Percentiles rank a stretch among this genome's conserved stretches.
Evolutionary conservation across 2,888 invertebrate genomes (phyloP).

Genomic region (Tenthredo scrophulariae): DNA sequence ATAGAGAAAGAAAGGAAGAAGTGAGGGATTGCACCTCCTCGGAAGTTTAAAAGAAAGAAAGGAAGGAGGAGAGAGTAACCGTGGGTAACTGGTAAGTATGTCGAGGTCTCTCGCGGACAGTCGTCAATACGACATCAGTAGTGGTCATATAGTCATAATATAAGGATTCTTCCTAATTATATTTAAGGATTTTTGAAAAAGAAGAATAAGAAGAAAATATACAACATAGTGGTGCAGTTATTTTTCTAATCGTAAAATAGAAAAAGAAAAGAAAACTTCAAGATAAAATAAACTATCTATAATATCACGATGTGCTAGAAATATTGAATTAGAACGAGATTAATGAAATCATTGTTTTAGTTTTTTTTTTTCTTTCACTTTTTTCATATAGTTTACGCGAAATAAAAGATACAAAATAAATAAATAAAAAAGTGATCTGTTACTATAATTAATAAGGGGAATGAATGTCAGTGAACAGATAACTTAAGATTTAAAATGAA

Average conservation of each 20-base stretch:
- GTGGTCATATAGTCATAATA: slow-evolving; percentile 16
- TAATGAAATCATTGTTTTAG: neutral
- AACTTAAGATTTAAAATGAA: slow-evolving; percentile 19
- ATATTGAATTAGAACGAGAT: neutral
- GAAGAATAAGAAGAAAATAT: neutral
- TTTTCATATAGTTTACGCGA: neutral
- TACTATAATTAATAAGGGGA: neutral
- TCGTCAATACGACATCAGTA: slow-evolving; percentile 58
- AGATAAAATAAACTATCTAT: neutral
- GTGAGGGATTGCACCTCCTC: slow-evolving; percentile 17
- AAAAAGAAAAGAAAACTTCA: neutral
- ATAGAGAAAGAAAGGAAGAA: neutral
- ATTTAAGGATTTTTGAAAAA: neutral
- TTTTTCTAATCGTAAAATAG: neutral
- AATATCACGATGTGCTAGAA: neutral
- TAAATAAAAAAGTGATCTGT: neutral
- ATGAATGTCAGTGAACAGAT: slow-evolving; percentile 20
- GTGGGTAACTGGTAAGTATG: slow-evolving; percentile 73
- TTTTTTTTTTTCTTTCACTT: neutral
- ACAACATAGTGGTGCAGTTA: neutral
- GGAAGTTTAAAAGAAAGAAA: slow-evolving; percentile 52
- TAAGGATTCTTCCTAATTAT: slow-evolving; percentile 10
- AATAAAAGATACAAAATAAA: neutral
- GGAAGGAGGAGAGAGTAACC: slow-evolving; percentile 68
- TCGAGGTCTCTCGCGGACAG: slow-evolving; percentile 78